Base-by-base conservation (phyloP, 2,113 vertebrate species). In the Ochotona curzoniae region DNA sequence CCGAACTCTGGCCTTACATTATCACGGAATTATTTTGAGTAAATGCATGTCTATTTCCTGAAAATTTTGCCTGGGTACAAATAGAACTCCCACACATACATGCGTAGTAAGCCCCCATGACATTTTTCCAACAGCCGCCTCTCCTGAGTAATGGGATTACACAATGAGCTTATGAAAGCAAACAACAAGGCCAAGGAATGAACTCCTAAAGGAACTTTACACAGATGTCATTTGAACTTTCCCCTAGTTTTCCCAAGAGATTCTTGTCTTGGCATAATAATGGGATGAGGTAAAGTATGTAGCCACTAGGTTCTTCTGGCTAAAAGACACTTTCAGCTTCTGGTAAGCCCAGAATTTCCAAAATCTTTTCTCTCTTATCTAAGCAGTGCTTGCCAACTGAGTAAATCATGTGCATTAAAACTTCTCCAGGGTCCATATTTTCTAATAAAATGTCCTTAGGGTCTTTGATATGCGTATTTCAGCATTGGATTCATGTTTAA, bases 91-190 rank as follows among this genome's bases (percentile, higher is more conserved):
- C 57, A 63, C 79, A 71, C 8, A 66, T 60, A 81, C 38, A 80
- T 17, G 49, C 32, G 84, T 66, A 83, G 71, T 66, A 47, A 89
- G 67, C 21, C 63, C 86, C 15, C 35, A 18, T 89, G 73, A 83
- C 75, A 87, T 92, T 91, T 95, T 54, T 89, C 66, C 83, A 93
- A n/a, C 49, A 73, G 38, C 26, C 18, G 4, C 49, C 80, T 93
- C 86, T 91, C 63, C 44, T 93, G 70, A 93, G 81, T 93, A 76
- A 82, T 25, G 69, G 15, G 17, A 82, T 94, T 96, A 75, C 75
- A 89, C 94, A 97, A 95, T 57, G 5, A 89, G 66, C 54, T 96
- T 95, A 87, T 3, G n/a, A 95, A 96, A 93, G 76, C 76, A 93
- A 83, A 90, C 28, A 86, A 4, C 35, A 15, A 92, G 54, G 26